These are phyloP conservation scores for Altica lythri DNA, from an alignment of 2,888 invertebrate genomes.

Conservation along the genomic window DNA sequence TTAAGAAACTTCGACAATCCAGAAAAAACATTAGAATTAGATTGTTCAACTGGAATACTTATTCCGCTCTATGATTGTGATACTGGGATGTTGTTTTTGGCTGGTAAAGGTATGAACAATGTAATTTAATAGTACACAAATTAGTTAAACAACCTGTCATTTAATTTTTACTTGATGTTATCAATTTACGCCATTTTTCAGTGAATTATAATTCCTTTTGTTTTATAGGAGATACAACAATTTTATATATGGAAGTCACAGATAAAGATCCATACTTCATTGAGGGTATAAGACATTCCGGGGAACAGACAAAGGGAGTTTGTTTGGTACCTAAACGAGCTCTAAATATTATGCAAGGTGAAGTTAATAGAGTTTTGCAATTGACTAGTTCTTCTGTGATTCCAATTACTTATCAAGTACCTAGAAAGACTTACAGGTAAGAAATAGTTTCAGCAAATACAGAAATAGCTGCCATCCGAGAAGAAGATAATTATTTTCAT, in stretches of 20 bases:
- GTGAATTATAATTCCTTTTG: no score
- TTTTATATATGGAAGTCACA: conserved; percentile 87
- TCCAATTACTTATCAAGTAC: conserved; percentile 87
- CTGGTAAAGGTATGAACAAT: conserved; percentile 82
- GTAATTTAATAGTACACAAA: no score
- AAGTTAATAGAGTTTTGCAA: conserved; percentile 90
- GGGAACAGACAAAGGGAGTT: conserved; percentile 95
- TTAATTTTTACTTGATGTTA: no score
- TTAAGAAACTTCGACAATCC: conserved; percentile 77
- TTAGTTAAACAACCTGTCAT: no score
- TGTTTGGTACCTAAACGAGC: conserved; percentile 91
- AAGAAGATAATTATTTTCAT: no score
- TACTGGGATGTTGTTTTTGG: conserved; percentile 93
- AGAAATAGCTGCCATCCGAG: no score
- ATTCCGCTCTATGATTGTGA: conserved; percentile 93
- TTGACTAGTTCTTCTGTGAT: conserved; percentile 84
- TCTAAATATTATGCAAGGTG: conserved; percentile 94
- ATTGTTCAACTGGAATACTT: conserved; percentile 86
- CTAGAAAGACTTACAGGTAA: conserved; percentile 56
- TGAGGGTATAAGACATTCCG: conserved; percentile 84
- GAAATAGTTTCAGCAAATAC: no score
- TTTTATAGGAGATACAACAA: conserved; percentile 78
- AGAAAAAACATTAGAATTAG: conserved; percentile 78
- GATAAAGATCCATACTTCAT: conserved; percentile 89
- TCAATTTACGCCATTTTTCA: no score